Evolutionary conservation across 1,140 invertebrate species (phyloP), one percentile per base, ranked within the genome.

Genomic region (Cotesia vestalis): DNA sequence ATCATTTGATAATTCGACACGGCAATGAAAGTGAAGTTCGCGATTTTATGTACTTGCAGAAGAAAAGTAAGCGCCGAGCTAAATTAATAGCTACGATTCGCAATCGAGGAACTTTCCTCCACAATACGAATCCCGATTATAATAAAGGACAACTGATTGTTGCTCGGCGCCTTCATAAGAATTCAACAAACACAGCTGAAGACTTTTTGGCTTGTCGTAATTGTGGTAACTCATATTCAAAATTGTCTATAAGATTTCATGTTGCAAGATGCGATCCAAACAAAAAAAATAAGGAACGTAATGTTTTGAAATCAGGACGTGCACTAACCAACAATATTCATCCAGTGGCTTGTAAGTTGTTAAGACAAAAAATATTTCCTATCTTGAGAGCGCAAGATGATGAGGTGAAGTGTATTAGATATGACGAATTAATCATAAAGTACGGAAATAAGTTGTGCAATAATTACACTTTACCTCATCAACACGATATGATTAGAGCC

Each of bases 361-460:
- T 62, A n/a, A n/a, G 60, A 62, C 6, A 38, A 2, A 20, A 8
- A 34, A 38, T 36, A 35, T 62, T 62, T 36, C 34, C 60, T 27
- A 20, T 62, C 17, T 38, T 62, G 4, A 40, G 38, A 40, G 20
- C 27, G 8, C 1, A 62, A 5, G 27, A 17, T 38, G 36, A 62
- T 62, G 36, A 35, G 12, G 20, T 38, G 4, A 62, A 38, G n/a
- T 62, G 20, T 38, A 20, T 62, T 9, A 62, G 20, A n/a, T 62
- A 62, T 62, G 60, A 62, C 20, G 12, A 38, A n/a, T 62, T 62
- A 62, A 34, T 34, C 1, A 62, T 62, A 9, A 34, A 35, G 27
- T 62, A 20, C 27, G 60, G 60, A 5, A 62, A 62, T 38, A 62
- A 62, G 12, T 27, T 62, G 11, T 62, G 60, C 12, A n/a, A 62